phyloP scores from a whole-genome alignment of 2,888 invertebrate species.

The Ectemnius lituratus region DNA sequence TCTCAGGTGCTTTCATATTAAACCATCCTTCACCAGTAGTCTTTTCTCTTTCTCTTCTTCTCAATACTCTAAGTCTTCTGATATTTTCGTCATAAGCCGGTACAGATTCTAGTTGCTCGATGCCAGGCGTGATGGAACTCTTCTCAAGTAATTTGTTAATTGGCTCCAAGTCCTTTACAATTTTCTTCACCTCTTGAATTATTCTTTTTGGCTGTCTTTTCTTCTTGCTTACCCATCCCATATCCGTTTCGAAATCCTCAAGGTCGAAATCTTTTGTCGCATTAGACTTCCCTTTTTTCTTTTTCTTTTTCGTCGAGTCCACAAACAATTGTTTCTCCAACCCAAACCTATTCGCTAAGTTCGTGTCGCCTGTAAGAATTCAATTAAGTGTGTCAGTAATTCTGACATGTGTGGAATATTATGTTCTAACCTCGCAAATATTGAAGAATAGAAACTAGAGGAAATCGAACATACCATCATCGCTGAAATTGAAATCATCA shows the following conservation, averaged over 20 bases:
- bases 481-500: conserved; percentile 57
- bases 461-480: conserved; percentile 37
- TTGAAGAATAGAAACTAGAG: not conserved
- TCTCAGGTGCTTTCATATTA: conserved; percentile 91
- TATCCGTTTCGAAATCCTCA: conserved; percentile 23
- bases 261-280: conserved; percentile 25
- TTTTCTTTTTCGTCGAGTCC: conserved; percentile 71
- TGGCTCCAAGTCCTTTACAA: conserved; percentile 74
- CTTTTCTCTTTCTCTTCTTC: conserved; percentile 86
- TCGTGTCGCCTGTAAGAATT: conserved; percentile 5
- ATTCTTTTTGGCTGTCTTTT: conserved; percentile 69
- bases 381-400: not conserved
- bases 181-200: conserved; percentile 76
- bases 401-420: not conserved
- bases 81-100: conserved; percentile 82
- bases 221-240: conserved; percentile 38
- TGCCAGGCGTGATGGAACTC: conserved; percentile 82
- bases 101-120: conserved; percentile 82
- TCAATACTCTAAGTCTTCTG: conserved; percentile 80
- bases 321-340: conserved; percentile 9
- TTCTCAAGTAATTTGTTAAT: conserved; percentile 82
- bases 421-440: conserved; percentile 34
- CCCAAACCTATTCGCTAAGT: conserved; percentile 7
- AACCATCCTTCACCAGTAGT: conserved; percentile 95
- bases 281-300: conserved; percentile 69